Evolutionary conservation across 2,797 vertebrate species (phyloP), one percentile per base, ranked within the genome.

Genomic region (Acridotheres tristis): DNA sequence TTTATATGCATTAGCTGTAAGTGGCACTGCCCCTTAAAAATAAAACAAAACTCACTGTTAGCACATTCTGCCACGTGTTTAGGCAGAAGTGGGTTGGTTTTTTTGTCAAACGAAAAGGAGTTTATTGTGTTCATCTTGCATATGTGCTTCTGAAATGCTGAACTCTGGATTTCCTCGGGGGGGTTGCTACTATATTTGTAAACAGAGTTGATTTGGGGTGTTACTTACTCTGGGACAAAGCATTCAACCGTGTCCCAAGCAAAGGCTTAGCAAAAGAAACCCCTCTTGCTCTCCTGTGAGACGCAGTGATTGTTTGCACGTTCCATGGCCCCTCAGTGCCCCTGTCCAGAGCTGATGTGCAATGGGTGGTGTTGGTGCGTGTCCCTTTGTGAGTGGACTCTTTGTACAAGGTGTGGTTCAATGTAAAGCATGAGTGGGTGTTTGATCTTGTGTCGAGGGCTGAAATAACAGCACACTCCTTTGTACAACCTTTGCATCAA

Each of bases 401-500:
- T 85, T 89, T 89, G 94, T 94, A 62, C 85, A 89, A 92, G 93
- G 92, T 93, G 94, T 91, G 94, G 94, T 85, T 95, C 94, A 79
- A n/a, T 94, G 88, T 93, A 96, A 96, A 95, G 95, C 94, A 94
- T 96, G 96, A 94, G 85, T 88, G 87, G 85, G 67, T 94, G 91
- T 93, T 94, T 95, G 93, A 89, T 81, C 94, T 96, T 88, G 84
- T 95, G 94, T 86, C 32, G 89, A 94, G 76, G 94, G 93, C 94
- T 95, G 94, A 94, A 91, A 95, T 89, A 94, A 92, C 90, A 94
- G 93, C 94, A 84, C 92, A 80, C 93, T 94, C 96, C 96, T 97
- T 95, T 95, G 89, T 94, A 96, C 86, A 65, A 94, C 84, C 86
- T 91, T 91, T 86, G 89, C 92, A 89, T 94, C 86, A 85, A 80